These are phyloP conservation scores for Rhombomys opimus DNA, from an alignment of 2,113 vertebrate genomes.

Conservation along the genomic window DNA sequence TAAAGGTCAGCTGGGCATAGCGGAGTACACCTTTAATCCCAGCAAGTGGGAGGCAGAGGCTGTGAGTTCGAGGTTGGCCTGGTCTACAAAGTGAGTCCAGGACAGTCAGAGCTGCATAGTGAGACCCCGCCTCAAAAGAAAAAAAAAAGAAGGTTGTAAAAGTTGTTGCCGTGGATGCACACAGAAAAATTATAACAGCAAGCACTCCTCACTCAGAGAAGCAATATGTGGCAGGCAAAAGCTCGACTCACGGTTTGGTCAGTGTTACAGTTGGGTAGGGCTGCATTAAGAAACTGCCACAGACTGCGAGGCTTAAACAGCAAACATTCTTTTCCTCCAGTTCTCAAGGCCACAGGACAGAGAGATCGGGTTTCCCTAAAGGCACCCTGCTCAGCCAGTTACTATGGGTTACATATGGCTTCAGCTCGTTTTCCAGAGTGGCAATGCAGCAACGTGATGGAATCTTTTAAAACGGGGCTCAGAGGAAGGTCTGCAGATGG, in stretches of 20 bases:
- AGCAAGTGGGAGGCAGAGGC: too few species aligned
- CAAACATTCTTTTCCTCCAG: not conserved
- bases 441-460: not conserved
- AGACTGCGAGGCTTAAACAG: not conserved
- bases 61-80: not conserved
- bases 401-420: not conserved
- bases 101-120: not conserved
- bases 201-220: not conserved
- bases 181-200: not conserved
- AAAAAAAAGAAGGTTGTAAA: not conserved
- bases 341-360: not conserved
- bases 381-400: not conserved
- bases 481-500: not conserved
- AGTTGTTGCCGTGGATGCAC: not conserved
- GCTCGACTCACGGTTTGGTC: accelerated
- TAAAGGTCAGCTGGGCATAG: not conserved
- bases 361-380: not conserved
- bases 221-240: not conserved
- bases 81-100: not conserved
- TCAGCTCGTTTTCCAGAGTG: not conserved
- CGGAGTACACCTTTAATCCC: not conserved
- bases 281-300: accelerated
- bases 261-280: too few species aligned
- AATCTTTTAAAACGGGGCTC: not conserved
- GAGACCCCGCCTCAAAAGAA: not conserved